These are phyloP conservation scores for Balearica regulorum DNA, from an alignment of 2,797 vertebrate genomes.

Conservation along the genomic window DNA sequence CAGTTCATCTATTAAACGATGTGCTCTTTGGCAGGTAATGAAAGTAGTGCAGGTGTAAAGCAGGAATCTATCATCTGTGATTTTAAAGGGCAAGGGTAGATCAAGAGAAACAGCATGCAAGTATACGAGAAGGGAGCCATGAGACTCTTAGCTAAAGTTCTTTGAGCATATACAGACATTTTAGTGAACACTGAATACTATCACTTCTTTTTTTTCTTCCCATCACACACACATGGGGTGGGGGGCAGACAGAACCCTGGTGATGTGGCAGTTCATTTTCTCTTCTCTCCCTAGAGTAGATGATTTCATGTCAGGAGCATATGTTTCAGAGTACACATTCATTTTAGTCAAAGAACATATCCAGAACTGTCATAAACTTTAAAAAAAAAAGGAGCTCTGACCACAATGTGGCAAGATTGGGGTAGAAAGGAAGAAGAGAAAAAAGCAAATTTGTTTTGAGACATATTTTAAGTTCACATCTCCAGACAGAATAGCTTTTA, in stretches of 20 bases:
- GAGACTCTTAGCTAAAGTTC: neutral
- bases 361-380: neutral
- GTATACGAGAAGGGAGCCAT: rapidly evolving
- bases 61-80: neutral
- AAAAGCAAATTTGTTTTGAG: neutral
- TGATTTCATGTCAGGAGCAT: neutral
- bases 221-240: neutral
- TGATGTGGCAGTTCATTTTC: conserved; percentile 6
- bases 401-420: neutral
- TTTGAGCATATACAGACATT: neutral
- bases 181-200: neutral
- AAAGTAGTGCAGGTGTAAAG: neutral
- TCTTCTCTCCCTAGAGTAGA: neutral
- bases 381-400: neutral
- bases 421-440: neutral
- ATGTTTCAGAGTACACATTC: neutral
- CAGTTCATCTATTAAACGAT: neutral
- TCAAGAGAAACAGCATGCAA: neutral
- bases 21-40: neutral
- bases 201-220: neutral
- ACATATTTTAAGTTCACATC: neutral
- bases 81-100: neutral
- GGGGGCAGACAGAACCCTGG: neutral
- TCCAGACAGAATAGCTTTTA: conserved; percentile 22
- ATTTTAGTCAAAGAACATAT: neutral